Conservation (phyloP, 2,113 vertebrate genomes). For the Seriola rivoliana region DNA sequence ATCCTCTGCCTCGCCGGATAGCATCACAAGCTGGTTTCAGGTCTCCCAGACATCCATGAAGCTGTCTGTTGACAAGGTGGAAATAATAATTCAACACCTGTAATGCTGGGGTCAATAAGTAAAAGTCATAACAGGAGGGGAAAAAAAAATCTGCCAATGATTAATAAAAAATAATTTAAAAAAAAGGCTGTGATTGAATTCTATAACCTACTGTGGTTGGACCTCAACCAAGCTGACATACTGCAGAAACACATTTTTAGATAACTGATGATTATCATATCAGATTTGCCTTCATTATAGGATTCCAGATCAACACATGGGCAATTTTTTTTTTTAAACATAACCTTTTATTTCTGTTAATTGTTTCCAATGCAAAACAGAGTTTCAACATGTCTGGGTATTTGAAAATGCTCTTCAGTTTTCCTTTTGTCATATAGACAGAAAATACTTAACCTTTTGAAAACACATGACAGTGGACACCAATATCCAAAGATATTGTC, state of each 20-base stretch:
- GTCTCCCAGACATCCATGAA: slow-evolving; percentile 19
- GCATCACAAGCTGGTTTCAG: slow-evolving; percentile 30
- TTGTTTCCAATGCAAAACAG: no score
- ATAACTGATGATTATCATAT: background rate
- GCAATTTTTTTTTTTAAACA: background rate
- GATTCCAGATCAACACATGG: background rate
- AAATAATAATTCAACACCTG: slow-evolving; percentile 25
- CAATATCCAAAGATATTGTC: background rate
- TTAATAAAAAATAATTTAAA: background rate
- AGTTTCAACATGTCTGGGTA: background rate
- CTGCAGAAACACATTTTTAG: background rate
- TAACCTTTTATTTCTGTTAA: background rate
- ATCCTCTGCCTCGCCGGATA: slow-evolving; percentile 10
- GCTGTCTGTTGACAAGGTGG: slow-evolving; percentile 10
- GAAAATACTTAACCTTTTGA: background rate
- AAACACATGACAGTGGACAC: background rate
- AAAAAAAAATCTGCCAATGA: background rate
- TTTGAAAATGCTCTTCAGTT: background rate
- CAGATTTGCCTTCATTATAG: background rate
- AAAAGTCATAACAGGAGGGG: slow-evolving; percentile 8
- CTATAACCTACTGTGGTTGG: background rate
- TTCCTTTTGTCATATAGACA: background rate
- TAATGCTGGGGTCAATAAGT: slow-evolving; percentile 26
- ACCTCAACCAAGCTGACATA: background rate
- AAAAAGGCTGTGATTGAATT: background rate